Evolutionary conservation across 2,888 invertebrate species (phyloP).

Genomic region (Deilephila porcellus): DNA sequence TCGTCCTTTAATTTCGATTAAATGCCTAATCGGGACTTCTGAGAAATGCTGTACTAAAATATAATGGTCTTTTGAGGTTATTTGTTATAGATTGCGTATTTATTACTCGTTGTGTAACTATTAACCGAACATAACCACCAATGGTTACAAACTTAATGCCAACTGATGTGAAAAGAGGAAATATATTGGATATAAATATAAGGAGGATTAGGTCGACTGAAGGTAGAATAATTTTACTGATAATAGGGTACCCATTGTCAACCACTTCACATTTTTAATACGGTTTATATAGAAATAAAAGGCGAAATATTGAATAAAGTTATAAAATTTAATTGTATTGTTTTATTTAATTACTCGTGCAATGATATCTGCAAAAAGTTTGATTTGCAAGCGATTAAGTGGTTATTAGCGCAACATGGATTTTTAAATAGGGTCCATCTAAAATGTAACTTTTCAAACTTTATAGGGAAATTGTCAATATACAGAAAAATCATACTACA

Average conservation of each 20-base stretch:
- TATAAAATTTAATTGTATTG: slow-evolving; percentile 68
- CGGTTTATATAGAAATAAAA: slow-evolving; percentile 82
- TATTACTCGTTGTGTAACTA: neutral
- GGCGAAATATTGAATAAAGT: slow-evolving; percentile 81
- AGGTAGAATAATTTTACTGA: slow-evolving; percentile 43
- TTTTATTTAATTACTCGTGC: slow-evolving; percentile 18
- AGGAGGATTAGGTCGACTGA: slow-evolving; percentile 41
- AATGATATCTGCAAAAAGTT: neutral
- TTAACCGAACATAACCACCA: slow-evolving; percentile 17
- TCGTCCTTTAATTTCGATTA: neutral
- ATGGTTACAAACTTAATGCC: slow-evolving; percentile 16
- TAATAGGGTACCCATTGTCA: slow-evolving; percentile 36
- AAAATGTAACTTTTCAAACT: no score
- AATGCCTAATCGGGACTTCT: neutral
- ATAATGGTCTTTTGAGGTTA: neutral
- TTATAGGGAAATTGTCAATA: no score
- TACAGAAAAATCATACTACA: no score
- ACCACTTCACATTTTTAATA: slow-evolving; percentile 67
- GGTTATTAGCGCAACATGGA: no score
- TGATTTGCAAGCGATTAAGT: no score
- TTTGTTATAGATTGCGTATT: neutral
- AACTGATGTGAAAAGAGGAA: neutral
- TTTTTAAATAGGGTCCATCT: no score
- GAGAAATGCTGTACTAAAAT: neutral
- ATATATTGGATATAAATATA: slow-evolving; percentile 21